phyloP scores from a whole-genome alignment of 2,113 vertebrate species.

The Chaetura pelagica region DNA sequence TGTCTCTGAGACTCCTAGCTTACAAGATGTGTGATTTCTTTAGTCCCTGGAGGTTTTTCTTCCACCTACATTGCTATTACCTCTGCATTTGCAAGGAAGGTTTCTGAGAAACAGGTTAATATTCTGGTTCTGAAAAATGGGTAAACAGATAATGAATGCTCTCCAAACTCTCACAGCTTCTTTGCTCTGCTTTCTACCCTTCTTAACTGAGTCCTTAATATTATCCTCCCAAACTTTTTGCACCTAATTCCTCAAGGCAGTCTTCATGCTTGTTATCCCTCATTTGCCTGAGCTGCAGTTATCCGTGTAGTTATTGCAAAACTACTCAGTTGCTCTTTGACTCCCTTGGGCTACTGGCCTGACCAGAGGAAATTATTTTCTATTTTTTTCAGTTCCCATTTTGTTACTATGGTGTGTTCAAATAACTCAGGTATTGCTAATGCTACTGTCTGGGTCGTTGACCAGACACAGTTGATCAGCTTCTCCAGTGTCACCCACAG shows the following conservation, averaged over 20 bases:
- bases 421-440: background rate
- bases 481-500: background rate
- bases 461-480: background rate
- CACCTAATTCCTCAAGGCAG: background rate
- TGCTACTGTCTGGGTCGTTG: background rate
- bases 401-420: background rate
- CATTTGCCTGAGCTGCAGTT: background rate
- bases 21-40: rapidly evolving
- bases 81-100: background rate
- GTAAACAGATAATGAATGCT: background rate
- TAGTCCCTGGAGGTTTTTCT: background rate
- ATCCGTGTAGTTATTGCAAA: background rate
- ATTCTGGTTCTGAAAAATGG: background rate
- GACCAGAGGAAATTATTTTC: background rate
- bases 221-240: background rate
- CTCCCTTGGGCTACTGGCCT: background rate
- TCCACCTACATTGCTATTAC: background rate
- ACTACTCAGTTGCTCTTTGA: background rate
- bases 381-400: background rate
- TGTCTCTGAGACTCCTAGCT: background rate
- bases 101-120: background rate
- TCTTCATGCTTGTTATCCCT: background rate
- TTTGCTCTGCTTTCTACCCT: background rate
- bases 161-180: background rate
- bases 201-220: background rate